These are phyloP conservation scores for Porites rus DNA, from an alignment of 92 coral and sea anemone species.

Conservation along the genomic window DNA sequence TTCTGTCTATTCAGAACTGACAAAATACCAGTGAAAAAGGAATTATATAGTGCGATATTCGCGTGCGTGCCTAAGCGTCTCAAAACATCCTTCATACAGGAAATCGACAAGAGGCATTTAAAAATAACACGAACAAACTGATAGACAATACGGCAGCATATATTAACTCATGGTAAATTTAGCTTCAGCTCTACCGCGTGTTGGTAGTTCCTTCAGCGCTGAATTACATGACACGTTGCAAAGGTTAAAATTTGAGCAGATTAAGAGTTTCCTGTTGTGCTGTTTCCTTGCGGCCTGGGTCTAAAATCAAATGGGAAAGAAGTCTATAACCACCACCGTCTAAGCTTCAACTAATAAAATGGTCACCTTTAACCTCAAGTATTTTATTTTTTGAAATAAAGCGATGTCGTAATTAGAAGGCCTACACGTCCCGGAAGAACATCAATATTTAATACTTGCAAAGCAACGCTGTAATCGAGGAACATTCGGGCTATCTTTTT, in stretches of 20 bases:
- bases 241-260: background rate
- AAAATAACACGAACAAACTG: background rate
- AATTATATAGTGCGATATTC: background rate
- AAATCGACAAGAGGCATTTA: constrained; percentile 19
- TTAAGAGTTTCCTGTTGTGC: background rate
- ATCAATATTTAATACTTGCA: constrained; percentile 22
- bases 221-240: background rate
- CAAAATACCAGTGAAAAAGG: background rate
- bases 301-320: background rate
- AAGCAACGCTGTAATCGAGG: background rate
- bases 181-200: constrained; percentile 1
- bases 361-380: background rate
- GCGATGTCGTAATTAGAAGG: constrained; percentile 6
- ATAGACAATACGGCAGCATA: background rate
- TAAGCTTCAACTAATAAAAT: background rate
- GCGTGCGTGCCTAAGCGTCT: constrained; percentile 16
- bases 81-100: background rate
- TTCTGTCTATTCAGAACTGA: background rate
- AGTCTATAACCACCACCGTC: background rate
- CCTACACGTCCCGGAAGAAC: constrained; percentile 38
- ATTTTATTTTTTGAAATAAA: constrained; percentile 19
- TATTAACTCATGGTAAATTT: background rate
- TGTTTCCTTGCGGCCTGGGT: background rate
- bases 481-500: constrained; percentile 16
- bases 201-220: background rate